These are phyloP conservation scores for Archivesica marissinica DNA, from an alignment of 1,140 invertebrate species.

Conservation along the genomic window DNA sequence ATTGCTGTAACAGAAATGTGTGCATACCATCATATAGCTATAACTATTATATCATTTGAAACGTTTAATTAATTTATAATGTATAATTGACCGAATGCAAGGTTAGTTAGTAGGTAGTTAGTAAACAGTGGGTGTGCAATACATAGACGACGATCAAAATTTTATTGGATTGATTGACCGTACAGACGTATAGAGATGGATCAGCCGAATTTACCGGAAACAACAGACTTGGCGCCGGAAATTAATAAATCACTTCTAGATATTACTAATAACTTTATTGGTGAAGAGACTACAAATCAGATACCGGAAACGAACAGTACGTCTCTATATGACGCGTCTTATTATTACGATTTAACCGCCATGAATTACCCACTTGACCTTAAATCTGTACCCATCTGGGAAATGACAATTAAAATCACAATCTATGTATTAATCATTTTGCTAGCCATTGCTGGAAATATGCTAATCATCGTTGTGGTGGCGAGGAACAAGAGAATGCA, in stretches of 20 bases:
- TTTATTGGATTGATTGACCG: too few species aligned
- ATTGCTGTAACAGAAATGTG: too few species aligned
- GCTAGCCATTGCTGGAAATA: conserved; percentile 92
- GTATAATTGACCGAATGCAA: too few species aligned
- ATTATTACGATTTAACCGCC: neutral
- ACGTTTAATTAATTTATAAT: too few species aligned
- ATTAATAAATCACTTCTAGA: neutral
- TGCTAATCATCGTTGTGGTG: conserved; percentile 93
- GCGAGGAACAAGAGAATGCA: conserved; percentile 93
- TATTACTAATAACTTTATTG: neutral
- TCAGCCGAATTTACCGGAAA: neutral
- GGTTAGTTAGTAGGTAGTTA: too few species aligned
- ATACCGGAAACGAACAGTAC: neutral
- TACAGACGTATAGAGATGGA: too few species aligned
- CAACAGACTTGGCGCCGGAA: neutral
- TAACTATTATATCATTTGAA: too few species aligned
- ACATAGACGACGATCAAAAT: too few species aligned
- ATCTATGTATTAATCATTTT: conserved; percentile 83
- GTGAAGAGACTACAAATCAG: neutral
- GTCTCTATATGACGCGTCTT: neutral
- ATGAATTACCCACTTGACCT: conserved; percentile 9
- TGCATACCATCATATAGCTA: too few species aligned
- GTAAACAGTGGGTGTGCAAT: too few species aligned
- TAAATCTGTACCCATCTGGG: conserved; percentile 40
- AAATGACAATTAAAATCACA: conserved; percentile 41